Base-by-base conservation (phyloP, 2,888 invertebrate species). In the Serrognathus titanus region DNA sequence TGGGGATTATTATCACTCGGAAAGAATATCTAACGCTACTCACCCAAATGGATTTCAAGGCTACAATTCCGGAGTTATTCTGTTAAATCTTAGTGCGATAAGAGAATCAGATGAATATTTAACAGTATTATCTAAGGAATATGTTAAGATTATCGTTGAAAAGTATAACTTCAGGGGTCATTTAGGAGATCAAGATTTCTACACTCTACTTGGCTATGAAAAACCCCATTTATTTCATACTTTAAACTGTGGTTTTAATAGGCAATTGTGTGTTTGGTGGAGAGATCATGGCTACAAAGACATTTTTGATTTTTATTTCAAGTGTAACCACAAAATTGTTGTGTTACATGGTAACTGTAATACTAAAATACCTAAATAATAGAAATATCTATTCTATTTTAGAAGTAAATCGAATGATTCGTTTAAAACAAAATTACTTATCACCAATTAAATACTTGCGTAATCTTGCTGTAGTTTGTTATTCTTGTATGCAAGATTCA, bases 241-340 rank as follows among this genome's bases (percentile, higher is more conserved):
- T 10, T 75, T 92, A 43, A 86, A 89, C 58, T 92, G 92, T 71
- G 82, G 83, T 3, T 92, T 91, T 86, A 92, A 92, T 74, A 79
- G 90, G 49, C 92, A 92, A 72, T 75, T 92, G 55, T 92, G 92
- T 71, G 83, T 83, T 0, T 92, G 90, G 90, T 92, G 91, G 91
- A 80, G 82, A 66, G 84, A 86, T 62, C 85, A 88, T 64, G 90
- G 89, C 0, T 90, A 90, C 65, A 80, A 81, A 36, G 84, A 86
- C 64, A 83, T 89, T 39, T 92, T 91, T 72, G 82, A 86, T 62
- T 77, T 82, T 60, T 92, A 90, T 77, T 86, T 85, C 63, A 80
- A 81, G 50, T 92, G 92, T 71, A 78, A 83, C 55, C 83, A 83
- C 43, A 79, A 82, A 57, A 80, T 85, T 12, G 83, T 86, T 69